These are phyloP conservation scores for Hydroisotoma schaefferi DNA, from an alignment of 2,888 invertebrate genomes.

Conservation along the genomic window DNA sequence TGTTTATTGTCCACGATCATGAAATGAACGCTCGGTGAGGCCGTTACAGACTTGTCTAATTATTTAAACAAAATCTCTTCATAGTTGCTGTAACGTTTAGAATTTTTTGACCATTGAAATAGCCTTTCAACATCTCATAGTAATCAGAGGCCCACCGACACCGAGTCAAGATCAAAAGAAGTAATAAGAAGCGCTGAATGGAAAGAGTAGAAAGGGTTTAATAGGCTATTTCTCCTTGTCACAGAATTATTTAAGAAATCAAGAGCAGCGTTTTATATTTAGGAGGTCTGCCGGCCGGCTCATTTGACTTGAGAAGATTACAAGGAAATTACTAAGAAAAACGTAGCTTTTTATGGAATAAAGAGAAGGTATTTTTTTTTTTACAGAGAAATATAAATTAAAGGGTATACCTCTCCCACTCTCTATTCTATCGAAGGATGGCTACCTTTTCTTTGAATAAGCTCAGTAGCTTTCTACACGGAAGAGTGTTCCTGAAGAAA, in stretches of 20 bases:
- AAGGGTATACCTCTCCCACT: no score
- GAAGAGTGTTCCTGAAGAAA: neutral
- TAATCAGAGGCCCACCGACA: slow-evolving; percentile 11
- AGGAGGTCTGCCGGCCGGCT: neutral
- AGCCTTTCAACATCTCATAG: slow-evolving; percentile 15
- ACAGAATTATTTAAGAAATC: slow-evolving; percentile 4
- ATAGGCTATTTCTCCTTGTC: slow-evolving; percentile 5
- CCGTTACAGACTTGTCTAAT: no score
- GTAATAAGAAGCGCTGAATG: neutral
- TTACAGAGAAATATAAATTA: neutral
- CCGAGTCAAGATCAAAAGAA: slow-evolving; percentile 3
- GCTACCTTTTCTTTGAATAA: neutral
- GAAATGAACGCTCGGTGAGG: no score
- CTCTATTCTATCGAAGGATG: no score
- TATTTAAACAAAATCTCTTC: no score
- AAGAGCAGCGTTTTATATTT: neutral
- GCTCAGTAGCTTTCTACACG: slow-evolving; percentile 11
- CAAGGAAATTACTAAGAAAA: slow-evolving; percentile 1
- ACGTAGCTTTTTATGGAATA: neutral
- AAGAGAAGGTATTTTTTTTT: neutral
- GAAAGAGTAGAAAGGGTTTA: neutral
- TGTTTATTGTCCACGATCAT: slow-evolving; percentile 12
- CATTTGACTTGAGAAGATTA: neutral
- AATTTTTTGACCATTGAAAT: no score
- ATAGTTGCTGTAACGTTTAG: no score